phyloP scores from a whole-genome alignment of 2,113 vertebrate genomes.

The Tyto alba region DNA sequence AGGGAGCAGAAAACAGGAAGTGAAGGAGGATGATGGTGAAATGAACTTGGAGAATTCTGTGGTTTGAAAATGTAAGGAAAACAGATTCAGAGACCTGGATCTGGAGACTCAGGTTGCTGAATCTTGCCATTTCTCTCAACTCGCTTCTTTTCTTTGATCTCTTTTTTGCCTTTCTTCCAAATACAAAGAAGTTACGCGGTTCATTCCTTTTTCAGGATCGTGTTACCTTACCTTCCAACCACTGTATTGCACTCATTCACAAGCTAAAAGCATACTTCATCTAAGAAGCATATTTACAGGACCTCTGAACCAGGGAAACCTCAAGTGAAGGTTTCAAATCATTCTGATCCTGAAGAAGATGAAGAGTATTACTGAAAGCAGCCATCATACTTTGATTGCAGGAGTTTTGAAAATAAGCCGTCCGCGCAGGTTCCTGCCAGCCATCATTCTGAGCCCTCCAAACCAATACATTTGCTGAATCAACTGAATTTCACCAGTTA shows the following conservation, averaged over 20 bases:
- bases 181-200: neutral
- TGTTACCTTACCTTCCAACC: neutral
- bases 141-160: neutral
- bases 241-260: neutral
- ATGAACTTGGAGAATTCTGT: neutral
- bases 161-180: neutral
- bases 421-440: slow-evolving; percentile 68
- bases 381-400: slow-evolving; percentile 82
- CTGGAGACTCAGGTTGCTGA: neutral
- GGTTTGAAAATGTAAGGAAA: neutral
- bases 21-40: neutral
- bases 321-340: slow-evolving; percentile 77
- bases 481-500: slow-evolving; percentile 74
- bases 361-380: slow-evolving; percentile 87
- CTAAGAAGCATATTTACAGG: slow-evolving; percentile 53
- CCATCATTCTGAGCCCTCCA: slow-evolving; percentile 75
- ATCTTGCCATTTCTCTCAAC: neutral
- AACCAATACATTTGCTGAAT: slow-evolving; percentile 70
- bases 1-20: neutral
- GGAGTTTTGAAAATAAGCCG: slow-evolving; percentile 82
- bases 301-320: slow-evolving; percentile 83
- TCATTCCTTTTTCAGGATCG: neutral
- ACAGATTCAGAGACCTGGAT: neutral
- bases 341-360: slow-evolving; percentile 83
- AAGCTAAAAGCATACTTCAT: neutral